Base-by-base conservation (phyloP, 2,113 vertebrate genomes). In the Coregonus clupeaformis region DNA sequence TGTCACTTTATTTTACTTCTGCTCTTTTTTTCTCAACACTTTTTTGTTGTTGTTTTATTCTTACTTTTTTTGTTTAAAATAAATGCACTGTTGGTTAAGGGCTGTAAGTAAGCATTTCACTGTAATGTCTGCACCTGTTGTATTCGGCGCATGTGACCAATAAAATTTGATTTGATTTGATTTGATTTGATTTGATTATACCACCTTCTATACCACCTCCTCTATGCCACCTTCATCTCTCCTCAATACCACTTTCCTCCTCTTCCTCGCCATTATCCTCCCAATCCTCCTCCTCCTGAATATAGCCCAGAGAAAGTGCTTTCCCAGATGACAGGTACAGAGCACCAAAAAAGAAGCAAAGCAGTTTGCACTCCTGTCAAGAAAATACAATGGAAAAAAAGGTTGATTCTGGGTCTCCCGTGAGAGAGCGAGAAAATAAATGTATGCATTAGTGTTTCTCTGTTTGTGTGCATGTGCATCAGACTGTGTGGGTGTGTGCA, bases 281-380 rank as follows among this genome's bases (percentile, higher is more conserved):
- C 63, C 47, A 52, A 71, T 42, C 1, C 9, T 22, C 63, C 42
- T 64, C 9, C 63, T 52, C 80, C 75, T 77, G 77, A 69, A 86
- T 79, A 73, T 57, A 80, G 73, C 76, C 76, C 55, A 70, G 76
- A 76, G 73, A 79, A 78, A 79, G 80, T 78, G 83, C 68, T 74
- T 78, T 78, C 52, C 13, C 77, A 71, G 71, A 64, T 82, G 81
- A 85, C 79, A 76, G 77, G 82, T 66, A 2, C 30, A 0, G 67
- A 80, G 14, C 2, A 14, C 14, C 3, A 52, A 52, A 52, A 52
- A 14, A 52, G 16, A 52, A 52, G 36, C 9, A 42, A 42, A 42
- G 80, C 77, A 42, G 75, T 84, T 85, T 84, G 83, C 78, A 77
- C 71, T 71, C 67, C 79, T 81, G 82, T 82, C 85, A 85, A 64